Percentiles rank a stretch among this genome's conserved stretches.
Evolutionary conservation across 2,888 invertebrate genomes (phyloP).

Genomic region (Rhamnusium bicolor): DNA sequence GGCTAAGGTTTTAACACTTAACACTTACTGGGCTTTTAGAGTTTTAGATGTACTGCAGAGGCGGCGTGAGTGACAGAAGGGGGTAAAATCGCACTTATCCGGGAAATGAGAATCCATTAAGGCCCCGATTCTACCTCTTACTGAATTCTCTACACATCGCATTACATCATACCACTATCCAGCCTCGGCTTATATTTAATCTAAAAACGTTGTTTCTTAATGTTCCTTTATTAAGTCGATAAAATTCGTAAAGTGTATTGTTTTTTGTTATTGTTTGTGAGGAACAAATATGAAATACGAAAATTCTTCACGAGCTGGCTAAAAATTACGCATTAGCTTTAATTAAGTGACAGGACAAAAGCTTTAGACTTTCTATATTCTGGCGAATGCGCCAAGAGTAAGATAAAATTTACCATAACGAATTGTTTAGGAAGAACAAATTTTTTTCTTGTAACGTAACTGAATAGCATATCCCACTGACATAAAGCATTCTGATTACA

Average conservation of each 20-base stretch:
- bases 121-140: slow-evolving; percentile 59
- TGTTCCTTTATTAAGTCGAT: slow-evolving; percentile 27
- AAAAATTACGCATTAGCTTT: neutral
- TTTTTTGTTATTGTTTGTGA: slow-evolving; percentile 22
- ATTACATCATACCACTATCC: slow-evolving; percentile 53
- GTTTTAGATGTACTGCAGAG: slow-evolving; percentile 40
- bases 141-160: slow-evolving; percentile 59
- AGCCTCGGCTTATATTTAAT: slow-evolving; percentile 26
- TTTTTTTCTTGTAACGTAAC: too few relatives aligned
- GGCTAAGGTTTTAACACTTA: slow-evolving; percentile 65
- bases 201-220: slow-evolving; percentile 26
- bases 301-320: neutral
- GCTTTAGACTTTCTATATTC: neutral
- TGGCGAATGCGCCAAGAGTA: neutral
- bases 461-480: too few relatives aligned
- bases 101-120: slow-evolving; percentile 66
- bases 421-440: slow-evolving; percentile 35
- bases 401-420: too few relatives aligned
- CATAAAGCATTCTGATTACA: too few relatives aligned
- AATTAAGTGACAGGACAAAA: neutral
- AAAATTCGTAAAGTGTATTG: slow-evolving; percentile 20
- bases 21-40: slow-evolving; percentile 64
- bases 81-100: slow-evolving; percentile 62
- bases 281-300: slow-evolving; percentile 2
- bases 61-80: slow-evolving; percentile 36